These are phyloP conservation scores for Antrozous pallidus DNA, from an alignment of 2,797 vertebrate species.

Conservation along the genomic window DNA sequence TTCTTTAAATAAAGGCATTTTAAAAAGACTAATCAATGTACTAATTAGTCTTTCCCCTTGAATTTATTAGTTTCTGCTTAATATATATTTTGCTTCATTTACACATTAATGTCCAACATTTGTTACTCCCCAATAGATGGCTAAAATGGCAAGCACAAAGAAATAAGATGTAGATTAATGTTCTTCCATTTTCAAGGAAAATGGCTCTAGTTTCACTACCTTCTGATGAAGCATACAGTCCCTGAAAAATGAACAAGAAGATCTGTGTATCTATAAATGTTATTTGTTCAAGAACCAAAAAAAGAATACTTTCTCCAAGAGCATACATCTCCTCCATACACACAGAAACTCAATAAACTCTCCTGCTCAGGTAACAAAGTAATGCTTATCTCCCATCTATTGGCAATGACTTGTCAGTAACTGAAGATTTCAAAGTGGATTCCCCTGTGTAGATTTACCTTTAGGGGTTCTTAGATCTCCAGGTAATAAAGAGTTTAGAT, in stretches of 20 bases:
- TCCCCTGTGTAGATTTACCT: background rate
- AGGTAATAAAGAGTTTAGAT: slow-evolving; percentile 18
- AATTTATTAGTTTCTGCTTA: background rate
- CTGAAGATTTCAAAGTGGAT: slow-evolving; percentile 12
- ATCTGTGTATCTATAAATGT: background rate
- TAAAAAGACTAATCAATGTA: background rate
- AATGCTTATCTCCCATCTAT: background rate
- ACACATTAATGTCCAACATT: background rate
- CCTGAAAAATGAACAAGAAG: background rate
- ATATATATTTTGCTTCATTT: background rate
- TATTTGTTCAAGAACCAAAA: background rate
- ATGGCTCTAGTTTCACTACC: background rate
- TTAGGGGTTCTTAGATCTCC: background rate
- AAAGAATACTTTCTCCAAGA: background rate
- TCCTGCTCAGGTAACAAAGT: background rate
- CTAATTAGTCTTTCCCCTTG: background rate
- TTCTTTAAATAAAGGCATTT: background rate
- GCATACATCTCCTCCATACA: background rate
- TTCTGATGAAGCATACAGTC: background rate
- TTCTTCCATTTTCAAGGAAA: background rate
- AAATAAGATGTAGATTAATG: background rate
- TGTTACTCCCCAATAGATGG: background rate
- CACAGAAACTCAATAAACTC: background rate
- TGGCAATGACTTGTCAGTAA: background rate
- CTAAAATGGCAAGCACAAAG: background rate